These are phyloP conservation scores for Hemicentrotus pulcherrimus DNA, from an alignment of 35 echinoderm and acorn worm species.

Conservation along the genomic window DNA sequence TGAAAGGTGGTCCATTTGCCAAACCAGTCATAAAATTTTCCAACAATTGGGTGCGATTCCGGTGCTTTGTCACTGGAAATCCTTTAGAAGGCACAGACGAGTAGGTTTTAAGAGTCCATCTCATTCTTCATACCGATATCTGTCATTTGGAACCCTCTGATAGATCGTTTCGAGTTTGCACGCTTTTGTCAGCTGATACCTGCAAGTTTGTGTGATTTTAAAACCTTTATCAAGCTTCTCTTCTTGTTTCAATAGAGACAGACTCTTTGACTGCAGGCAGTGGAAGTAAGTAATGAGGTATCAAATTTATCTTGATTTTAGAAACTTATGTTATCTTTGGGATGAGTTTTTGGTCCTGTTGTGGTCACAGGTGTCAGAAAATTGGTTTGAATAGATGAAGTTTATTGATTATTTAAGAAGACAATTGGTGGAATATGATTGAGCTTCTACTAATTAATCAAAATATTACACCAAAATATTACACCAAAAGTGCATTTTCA, in stretches of 20 bases:
- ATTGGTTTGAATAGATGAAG: neutral
- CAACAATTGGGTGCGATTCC: neutral
- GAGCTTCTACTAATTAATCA: neutral
- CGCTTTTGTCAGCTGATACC: neutral
- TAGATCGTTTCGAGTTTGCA: neutral
- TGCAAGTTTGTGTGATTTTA: neutral
- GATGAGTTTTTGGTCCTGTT: neutral
- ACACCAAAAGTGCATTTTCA: neutral
- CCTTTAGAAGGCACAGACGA: neutral
- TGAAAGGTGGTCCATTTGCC: neutral
- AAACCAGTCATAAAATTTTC: neutral
- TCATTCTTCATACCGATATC: neutral
- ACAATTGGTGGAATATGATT: neutral
- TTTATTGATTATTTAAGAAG: neutral
- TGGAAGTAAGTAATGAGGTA: constrained; percentile 11
- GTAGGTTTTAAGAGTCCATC: neutral
- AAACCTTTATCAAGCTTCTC: neutral
- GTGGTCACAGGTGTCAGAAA: neutral
- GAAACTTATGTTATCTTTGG: neutral
- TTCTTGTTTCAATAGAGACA: neutral
- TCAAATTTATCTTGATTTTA: neutral
- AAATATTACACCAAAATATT: neutral
- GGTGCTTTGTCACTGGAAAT: neutral
- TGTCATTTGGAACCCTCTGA: neutral
- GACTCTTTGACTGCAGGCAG: neutral